Percentiles rank a stretch among this genome's conserved stretches.
Evolutionary conservation across 2,888 invertebrate species (phyloP).

Genomic region (Geophilus truncorum): DNA sequence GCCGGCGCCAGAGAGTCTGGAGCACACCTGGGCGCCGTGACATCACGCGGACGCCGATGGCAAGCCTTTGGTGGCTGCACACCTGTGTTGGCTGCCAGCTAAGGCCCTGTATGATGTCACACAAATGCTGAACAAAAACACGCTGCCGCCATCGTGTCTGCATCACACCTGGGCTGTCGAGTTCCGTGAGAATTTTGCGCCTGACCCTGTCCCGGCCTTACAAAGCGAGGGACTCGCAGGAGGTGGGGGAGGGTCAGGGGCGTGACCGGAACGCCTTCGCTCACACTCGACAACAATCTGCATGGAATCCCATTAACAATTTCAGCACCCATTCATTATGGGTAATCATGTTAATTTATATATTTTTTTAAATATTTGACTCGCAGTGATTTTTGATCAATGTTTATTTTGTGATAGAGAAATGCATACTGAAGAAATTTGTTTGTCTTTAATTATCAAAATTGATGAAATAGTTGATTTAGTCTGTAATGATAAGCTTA

Average conservation of each 20-base stretch:
- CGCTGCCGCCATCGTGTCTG: not conserved
- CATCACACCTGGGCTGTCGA: not conserved
- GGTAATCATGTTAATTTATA: too few relatives aligned
- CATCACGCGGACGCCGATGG: not conserved
- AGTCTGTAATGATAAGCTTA: too few relatives aligned
- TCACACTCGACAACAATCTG: not conserved
- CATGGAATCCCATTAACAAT: not conserved
- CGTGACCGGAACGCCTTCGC: not conserved
- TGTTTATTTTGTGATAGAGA: too few relatives aligned
- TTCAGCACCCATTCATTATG: not conserved
- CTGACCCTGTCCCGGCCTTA: not conserved
- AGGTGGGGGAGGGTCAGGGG: not conserved
- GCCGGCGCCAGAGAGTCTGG: not conserved
- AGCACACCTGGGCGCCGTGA: constrained; percentile 2
- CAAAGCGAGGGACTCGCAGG: not conserved
- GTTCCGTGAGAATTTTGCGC: not conserved
- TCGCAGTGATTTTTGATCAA: too few relatives aligned
- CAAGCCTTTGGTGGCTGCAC: not conserved
- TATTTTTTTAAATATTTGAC: too few relatives aligned
- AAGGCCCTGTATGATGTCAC: not conserved
- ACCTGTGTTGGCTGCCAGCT: not conserved
- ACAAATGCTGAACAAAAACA: not conserved
- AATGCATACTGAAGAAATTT: too few relatives aligned
- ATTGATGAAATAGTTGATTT: too few relatives aligned
- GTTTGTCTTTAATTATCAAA: too few relatives aligned